Percentiles rank a stretch among this genome's conserved stretches.
Evolutionary conservation across 30 jellyfish, hydroid and myxozoan species (phyloP).

Genomic region (Cassiopea xamachana): DNA sequence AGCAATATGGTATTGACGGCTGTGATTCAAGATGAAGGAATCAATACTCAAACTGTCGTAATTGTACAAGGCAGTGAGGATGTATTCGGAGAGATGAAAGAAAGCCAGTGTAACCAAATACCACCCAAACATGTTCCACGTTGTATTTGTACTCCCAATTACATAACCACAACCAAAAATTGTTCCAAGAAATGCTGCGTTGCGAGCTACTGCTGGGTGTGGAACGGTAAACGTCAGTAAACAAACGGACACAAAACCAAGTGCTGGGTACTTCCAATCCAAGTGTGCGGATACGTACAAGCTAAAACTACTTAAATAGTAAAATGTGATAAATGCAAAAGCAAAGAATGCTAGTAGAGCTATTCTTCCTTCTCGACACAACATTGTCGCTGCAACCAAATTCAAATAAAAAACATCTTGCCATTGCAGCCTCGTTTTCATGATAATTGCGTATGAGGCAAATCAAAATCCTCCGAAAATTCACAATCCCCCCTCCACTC

Average conservation of each 20-base stretch:
- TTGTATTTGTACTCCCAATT: constrained; percentile 23
- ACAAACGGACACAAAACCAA: constrained; percentile 52
- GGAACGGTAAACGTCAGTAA: constrained; percentile 81
- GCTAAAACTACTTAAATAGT: constrained; percentile 19
- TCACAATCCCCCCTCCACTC: too few relatives aligned
- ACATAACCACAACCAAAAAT: constrained; percentile 76
- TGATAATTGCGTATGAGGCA: neutral
- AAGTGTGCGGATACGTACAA: constrained; percentile 44
- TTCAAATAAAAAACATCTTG: too few relatives aligned
- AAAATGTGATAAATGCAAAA: constrained; percentile 67
- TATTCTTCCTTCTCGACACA: constrained; percentile 93
- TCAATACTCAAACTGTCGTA: constrained; percentile 52
- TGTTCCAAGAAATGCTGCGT: constrained; percentile 87
- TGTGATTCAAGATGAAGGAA: constrained; percentile 90
- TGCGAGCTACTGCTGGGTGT: constrained; percentile 73
- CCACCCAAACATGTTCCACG: constrained; percentile 79
- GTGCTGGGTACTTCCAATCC: constrained; percentile 59
- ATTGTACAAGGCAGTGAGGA: constrained; percentile 85
- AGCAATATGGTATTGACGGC: constrained; percentile 85
- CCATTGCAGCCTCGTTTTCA: neutral
- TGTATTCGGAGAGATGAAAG: constrained; percentile 92
- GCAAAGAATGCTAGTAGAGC: constrained; percentile 81
- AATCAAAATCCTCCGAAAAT: too few relatives aligned
- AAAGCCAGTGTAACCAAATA: constrained; percentile 74
- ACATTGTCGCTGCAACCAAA: constrained; percentile 42